Evolutionary conservation across 2,888 invertebrate species (phyloP), one percentile per base, ranked within the genome.

Genomic region (Drosophila anceps): DNA sequence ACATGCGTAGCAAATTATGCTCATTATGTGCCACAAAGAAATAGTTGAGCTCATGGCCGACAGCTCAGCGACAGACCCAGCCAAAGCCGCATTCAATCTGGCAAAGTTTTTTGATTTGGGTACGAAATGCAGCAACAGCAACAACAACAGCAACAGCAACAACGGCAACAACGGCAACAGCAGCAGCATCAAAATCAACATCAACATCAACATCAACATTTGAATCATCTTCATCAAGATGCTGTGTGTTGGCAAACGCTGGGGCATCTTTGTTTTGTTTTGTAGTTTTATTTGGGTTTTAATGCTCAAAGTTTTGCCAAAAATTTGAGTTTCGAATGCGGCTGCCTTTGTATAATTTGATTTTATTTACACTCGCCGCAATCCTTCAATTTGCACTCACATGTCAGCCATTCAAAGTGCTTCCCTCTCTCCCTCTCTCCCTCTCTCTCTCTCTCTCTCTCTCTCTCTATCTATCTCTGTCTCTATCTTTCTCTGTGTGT

Each of bases 1-100:
- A 67, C 78, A 84, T 83, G 75, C 86, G 81, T 80, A 75, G 69
- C 87, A 86, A 86, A 84, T 88, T 78, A 81, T 88, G 89, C 81
- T 83, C 78, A 88, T 88, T 84, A 88, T 88, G 84, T 37, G 87
- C 67, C 72, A 65, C 81, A 86, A 65, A 69, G 39, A 77, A 86
- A 81, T 86, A 88, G 89, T 84, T 76, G 67, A 54, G 57, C 67
- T 55, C 59, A 44, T 54, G 60, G 31, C 60, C 58, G 27, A 59
- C n/a, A 33, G 12, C 27, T 35, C n/a, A 59, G 48, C 29, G n/a
- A 18, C 61, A 51, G 58, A 10, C 18, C 54, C 31, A 50, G 48
- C 24, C 10, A 33, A 69, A 48, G 59, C 59, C 54, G 27, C 62
- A 53, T 70, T 51, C 58, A 51, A 55, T 55, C 51, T 48, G 53